phyloP scores from a whole-genome alignment of 2,797 vertebrate species.

The Picus viridis region DNA sequence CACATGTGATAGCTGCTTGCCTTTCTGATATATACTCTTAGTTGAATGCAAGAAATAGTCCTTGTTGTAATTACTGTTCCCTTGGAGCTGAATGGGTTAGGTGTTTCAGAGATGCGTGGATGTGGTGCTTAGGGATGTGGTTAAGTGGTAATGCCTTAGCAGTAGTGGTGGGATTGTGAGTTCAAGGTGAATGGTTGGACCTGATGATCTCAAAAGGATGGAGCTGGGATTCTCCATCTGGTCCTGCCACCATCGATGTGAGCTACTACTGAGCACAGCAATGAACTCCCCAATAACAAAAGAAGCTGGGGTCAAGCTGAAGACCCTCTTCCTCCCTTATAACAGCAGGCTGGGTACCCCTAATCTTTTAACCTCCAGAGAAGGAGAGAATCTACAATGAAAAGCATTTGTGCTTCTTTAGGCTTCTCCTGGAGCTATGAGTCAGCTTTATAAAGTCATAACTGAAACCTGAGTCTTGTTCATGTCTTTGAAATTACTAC shows the following conservation, averaged over 20 bases:
- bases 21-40: background rate
- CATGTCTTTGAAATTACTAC: background rate
- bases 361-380: background rate
- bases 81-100: background rate
- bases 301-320: background rate
- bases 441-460: background rate
- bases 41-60: background rate
- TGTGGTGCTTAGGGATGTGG: too few species aligned
- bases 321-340: background rate
- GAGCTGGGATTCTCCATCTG: background rate
- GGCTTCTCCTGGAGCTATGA: background rate
- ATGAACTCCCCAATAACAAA: background rate
- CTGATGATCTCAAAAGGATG: too few species aligned
- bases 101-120: too few species aligned
- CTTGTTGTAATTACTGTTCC: background rate
- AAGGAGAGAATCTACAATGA: background rate
- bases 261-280: background rate
- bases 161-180: too few species aligned
- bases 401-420: background rate
- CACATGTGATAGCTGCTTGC: background rate
- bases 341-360: background rate
- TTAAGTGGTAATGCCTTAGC: too few species aligned
- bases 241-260: background rate
- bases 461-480: background rate
- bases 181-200: too few species aligned